phyloP scores from a whole-genome alignment of 2,888 invertebrate species.

The Uloborus plumipes region DNA sequence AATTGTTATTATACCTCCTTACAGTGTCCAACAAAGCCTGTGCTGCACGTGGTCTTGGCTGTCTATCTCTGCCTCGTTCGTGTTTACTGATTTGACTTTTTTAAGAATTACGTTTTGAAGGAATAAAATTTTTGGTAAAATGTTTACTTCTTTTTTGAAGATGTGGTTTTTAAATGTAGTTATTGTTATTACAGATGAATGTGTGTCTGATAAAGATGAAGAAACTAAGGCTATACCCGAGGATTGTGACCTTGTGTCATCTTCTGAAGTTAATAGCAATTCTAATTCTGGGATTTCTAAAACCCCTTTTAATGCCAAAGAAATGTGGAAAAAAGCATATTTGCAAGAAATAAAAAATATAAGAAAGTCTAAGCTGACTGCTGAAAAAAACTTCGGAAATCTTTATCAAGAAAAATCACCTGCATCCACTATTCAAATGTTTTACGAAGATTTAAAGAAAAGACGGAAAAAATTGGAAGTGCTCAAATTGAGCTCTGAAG shows the following conservation, averaged over 20 bases:
- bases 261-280: constrained; percentile 23
- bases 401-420: constrained; percentile 33
- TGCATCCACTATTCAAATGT: constrained; percentile 43
- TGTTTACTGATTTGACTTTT: too few relatives aligned
- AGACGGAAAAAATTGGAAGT: constrained; percentile 57
- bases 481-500: constrained; percentile 53
- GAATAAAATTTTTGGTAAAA: too few relatives aligned
- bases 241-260: constrained; percentile 39
- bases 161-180: too few relatives aligned
- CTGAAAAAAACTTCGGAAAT: background rate
- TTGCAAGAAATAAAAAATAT: constrained; percentile 17
- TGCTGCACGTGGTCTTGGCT: too few relatives aligned
- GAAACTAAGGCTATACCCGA: constrained; percentile 26
- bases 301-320: constrained; percentile 33
- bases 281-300: background rate
- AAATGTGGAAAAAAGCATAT: constrained; percentile 55
- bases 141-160: too few relatives aligned
- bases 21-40: too few relatives aligned
- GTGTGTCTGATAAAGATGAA: constrained; percentile 12
- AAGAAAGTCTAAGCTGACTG: constrained; percentile 14
- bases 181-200: background rate
- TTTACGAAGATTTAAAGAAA: constrained; percentile 61
- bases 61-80: too few relatives aligned
- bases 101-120: too few relatives aligned
- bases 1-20: too few relatives aligned